A percentile compares a stretch with the other conserved stretches of the same genome.
Evolutionary conservation across 1,140 invertebrate genomes (phyloP).

Genomic region (Pseudomyrmex pallidus): DNA sequence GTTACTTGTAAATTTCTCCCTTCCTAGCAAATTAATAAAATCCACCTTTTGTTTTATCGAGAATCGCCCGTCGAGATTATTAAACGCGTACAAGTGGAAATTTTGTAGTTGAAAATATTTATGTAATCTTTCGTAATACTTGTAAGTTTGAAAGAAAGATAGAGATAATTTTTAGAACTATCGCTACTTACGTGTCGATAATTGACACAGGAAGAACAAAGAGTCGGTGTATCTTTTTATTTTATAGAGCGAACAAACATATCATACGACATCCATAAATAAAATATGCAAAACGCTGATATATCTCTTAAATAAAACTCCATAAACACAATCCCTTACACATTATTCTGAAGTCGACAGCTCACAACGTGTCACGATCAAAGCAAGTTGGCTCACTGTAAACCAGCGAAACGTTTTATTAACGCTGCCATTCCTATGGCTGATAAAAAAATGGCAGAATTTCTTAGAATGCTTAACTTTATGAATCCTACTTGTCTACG

Average conservation of each 20-base stretch:
- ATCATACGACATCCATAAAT: background rate
- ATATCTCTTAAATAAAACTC: conserved; percentile 11
- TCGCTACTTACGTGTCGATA: too few relatives aligned
- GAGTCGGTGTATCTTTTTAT: background rate
- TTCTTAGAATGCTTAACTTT: conserved; percentile 49
- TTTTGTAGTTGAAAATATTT: background rate
- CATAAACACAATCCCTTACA: background rate
- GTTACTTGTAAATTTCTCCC: background rate
- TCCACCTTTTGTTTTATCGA: background rate
- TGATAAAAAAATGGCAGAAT: conserved; percentile 61
- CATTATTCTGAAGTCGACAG: conserved; percentile 16
- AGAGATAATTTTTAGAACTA: too few relatives aligned
- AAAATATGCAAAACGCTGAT: background rate
- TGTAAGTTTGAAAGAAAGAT: too few relatives aligned
- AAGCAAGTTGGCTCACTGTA: conserved; percentile 36
- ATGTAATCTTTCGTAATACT: background rate
- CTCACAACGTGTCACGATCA: conserved; percentile 4
- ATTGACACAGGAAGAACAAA: too few relatives aligned
- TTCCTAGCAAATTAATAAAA: too few relatives aligned
- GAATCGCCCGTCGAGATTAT: background rate
- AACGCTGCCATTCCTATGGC: conserved; percentile 41
- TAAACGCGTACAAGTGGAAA: background rate
- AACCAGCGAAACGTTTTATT: conserved; percentile 21
- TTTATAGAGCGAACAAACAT: background rate
- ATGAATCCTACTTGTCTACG: conserved; percentile 66